Conservation (phyloP, 2,113 vertebrate species). For the Siniperca knerii region DNA sequence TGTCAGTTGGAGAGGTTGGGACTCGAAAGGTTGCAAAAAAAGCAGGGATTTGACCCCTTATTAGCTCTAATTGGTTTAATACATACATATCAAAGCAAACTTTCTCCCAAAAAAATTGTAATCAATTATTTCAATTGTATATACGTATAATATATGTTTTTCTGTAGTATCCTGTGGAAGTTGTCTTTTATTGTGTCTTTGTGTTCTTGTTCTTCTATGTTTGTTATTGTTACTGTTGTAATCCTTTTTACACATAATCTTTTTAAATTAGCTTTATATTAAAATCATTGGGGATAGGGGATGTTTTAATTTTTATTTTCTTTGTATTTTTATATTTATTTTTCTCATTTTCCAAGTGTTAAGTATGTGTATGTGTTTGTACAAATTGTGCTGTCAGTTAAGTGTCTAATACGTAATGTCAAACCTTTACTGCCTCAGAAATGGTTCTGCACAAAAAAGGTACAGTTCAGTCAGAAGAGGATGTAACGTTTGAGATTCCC, state of each 20-base stretch:
- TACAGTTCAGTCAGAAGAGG: conserved; percentile 82
- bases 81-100: background rate
- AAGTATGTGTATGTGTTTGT: conserved; percentile 6
- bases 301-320: background rate
- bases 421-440: conserved; percentile 86
- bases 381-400: conserved; percentile 20
- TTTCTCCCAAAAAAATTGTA: background rate
- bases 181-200: conserved; percentile 7
- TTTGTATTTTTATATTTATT: background rate
- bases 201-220: conserved; percentile 6
- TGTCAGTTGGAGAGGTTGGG: background rate
- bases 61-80: background rate
- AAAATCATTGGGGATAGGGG: background rate
- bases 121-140: background rate
- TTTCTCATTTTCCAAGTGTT: background rate
- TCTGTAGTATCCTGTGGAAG: background rate
- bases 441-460: conserved; percentile 77
- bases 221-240: background rate
- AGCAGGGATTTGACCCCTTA: background rate
- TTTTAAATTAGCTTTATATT: background rate
- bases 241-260: background rate
- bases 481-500: conserved; percentile 81
- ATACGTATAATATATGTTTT: background rate
- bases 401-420: conserved; percentile 73
- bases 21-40: background rate